Conservation (phyloP, 2,113 vertebrate genomes). For the Rhinogobius similis region DNA sequence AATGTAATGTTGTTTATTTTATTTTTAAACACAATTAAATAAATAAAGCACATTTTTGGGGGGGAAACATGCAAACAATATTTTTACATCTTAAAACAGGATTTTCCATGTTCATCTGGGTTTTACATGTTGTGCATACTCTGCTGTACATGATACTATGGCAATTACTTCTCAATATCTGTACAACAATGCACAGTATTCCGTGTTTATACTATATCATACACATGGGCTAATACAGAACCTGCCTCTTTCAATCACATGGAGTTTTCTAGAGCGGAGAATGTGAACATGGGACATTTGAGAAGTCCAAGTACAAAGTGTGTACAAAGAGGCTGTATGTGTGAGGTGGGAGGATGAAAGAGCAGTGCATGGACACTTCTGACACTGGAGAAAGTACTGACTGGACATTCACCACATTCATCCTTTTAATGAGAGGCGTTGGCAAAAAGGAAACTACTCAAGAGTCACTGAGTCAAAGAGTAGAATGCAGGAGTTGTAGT, state of each 20-base stretch:
- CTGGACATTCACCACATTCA: background rate
- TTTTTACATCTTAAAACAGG: slow-evolving; percentile 68
- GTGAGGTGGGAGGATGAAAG: slow-evolving; percentile 3
- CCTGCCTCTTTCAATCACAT: slow-evolving; percentile 7
- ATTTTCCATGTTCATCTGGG: slow-evolving; percentile 37
- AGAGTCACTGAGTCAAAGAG: too few species aligned
- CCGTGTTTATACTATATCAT: slow-evolving; percentile 29
- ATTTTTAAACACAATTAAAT: slow-evolving; percentile 79
- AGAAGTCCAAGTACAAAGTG: slow-evolving; percentile 5
- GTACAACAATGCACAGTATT: slow-evolving; percentile 38
- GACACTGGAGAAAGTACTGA: slow-evolving; percentile 1
- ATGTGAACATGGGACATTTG: slow-evolving; percentile 7
- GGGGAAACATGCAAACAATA: slow-evolving; percentile 79
- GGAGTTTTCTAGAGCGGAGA: background rate
- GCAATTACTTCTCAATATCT: slow-evolving; percentile 20
- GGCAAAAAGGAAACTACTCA: background rate
- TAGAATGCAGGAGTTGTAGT: background rate
- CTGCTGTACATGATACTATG: slow-evolving; percentile 43
- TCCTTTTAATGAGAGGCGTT: background rate
- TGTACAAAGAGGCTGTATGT: background rate
- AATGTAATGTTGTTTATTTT: slow-evolving; percentile 46
- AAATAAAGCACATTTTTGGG: slow-evolving; percentile 83
- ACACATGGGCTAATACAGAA: slow-evolving; percentile 30
- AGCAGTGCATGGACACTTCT: background rate
- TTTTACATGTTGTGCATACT: slow-evolving; percentile 45